Evolutionary conservation across 1,140 invertebrate species (phyloP), one percentile per base, ranked within the genome.

Genomic region (Marisa cornuarietis): DNA sequence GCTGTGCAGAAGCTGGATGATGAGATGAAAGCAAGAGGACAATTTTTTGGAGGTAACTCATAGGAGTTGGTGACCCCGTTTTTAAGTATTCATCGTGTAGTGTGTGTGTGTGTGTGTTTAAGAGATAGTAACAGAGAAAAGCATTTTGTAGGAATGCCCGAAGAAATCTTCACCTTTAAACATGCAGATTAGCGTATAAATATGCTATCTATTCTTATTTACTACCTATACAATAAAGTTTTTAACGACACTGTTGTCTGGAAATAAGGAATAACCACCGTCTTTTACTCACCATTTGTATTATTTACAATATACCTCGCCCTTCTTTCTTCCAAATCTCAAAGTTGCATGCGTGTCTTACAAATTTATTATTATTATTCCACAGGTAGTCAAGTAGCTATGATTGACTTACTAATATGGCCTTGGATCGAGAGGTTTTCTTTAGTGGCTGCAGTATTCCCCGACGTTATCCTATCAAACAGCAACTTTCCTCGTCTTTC

Each of bases 371-470:
- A 42, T 42, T 42, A 42, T 51, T 82, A 42, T 82, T 79, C 79
- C 65, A 54, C 79, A 86, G 87, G 84, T 16, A 54, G 26, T 42
- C 54, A 81, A 11, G 79, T 83, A 18, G 78, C 81, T n/a, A 85
- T 86, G 81, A 78, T 86, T 13, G 88, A 89, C 75, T 85, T 86
- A 24, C 81, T 83, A 78, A 54, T 88, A 18, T 89, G 88, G 88
- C 88, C 88, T 16, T 85, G 83, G 84, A 84, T 88, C 74, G 88
- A 89, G 73, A 71, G 88, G 66, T 26, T 88, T 20, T 63, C 71
- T n/a, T 68, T 83, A 7, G 42, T 87, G 26, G 49, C 76, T 6
- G 78, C 31, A 13, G 58, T 75, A 24, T 78, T 81, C 24, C 75
- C 83, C 26, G 79, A 81, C 54, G 68, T 83, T 3, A 66, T 80